Percentiles rank a stretch among this genome's conserved stretches.
Evolutionary conservation across 2,888 invertebrate genomes (phyloP).

Genomic region (Macrophya alboannulata): DNA sequence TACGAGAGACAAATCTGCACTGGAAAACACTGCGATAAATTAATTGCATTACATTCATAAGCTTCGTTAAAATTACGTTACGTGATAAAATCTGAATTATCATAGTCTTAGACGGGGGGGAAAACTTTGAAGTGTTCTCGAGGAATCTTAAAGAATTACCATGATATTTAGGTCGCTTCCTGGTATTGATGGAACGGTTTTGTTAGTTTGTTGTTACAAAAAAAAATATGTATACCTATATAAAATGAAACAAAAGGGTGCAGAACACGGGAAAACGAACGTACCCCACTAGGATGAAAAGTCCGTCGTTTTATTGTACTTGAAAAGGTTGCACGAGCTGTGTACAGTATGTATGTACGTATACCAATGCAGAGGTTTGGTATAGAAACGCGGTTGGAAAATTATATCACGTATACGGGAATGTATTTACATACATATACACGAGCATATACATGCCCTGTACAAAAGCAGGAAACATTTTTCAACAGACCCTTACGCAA

Average conservation of each 20-base stretch:
- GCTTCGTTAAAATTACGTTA: not conserved
- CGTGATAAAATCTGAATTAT: not conserved
- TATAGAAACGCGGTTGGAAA: not conserved
- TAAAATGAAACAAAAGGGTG: not conserved
- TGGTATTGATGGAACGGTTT: not conserved
- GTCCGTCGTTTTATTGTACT: not conserved
- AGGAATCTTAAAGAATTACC: not conserved
- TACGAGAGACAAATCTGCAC: not conserved
- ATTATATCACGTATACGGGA: conserved; percentile 31
- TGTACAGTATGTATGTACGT: not conserved
- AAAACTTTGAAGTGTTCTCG: not conserved
- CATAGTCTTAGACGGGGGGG: not conserved
- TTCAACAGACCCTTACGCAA: conserved; percentile 15
- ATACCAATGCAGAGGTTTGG: not conserved
- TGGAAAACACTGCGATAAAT: not conserved
- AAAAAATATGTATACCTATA: not conserved
- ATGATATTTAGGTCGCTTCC: not conserved
- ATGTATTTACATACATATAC: not conserved
- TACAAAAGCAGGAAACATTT: conserved; percentile 34
- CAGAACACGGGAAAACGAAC: not conserved
- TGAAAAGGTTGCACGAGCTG: conserved; percentile 16
- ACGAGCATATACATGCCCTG: not conserved
- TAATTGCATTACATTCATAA: not conserved
- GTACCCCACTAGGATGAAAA: not conserved
- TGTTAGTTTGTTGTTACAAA: not conserved